Conservation (phyloP, 2,113 vertebrate species). For the Psilopogon haemacephalus region DNA sequence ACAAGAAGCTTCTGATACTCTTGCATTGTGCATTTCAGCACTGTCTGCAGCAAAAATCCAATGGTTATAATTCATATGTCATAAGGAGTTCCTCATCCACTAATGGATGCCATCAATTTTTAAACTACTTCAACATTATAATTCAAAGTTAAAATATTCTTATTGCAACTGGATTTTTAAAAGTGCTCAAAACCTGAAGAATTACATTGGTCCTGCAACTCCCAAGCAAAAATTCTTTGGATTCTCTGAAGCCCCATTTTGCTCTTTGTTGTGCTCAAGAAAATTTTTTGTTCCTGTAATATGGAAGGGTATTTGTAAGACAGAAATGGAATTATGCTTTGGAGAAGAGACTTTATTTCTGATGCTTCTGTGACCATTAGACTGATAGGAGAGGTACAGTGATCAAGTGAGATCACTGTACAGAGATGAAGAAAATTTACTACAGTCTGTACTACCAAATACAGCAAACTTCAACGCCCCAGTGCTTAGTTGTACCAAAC, state of each 20-base stretch:
- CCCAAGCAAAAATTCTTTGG: background rate
- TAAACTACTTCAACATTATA: background rate
- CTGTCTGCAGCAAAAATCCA: background rate
- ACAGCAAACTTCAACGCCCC: background rate
- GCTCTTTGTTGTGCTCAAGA: background rate
- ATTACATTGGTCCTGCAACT: background rate
- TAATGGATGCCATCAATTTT: background rate
- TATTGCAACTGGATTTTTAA: background rate
- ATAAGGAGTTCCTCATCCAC: background rate
- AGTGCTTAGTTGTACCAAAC: background rate
- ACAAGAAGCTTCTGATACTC: background rate
- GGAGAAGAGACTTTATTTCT: background rate
- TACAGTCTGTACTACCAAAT: background rate
- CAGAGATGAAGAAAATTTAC: background rate
- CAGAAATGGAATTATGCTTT: background rate
- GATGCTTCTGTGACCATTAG: background rate
- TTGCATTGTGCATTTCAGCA: background rate
- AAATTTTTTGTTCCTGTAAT: background rate
- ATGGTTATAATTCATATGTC: background rate
- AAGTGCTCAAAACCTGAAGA: background rate
- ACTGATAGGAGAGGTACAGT: background rate
- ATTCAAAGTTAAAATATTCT: background rate
- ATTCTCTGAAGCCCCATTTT: accelerated
- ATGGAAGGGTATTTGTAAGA: background rate
- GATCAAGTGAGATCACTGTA: no score